phyloP scores from a whole-genome alignment of 1,140 invertebrate genomes.

The Penaeus japonicus region DNA sequence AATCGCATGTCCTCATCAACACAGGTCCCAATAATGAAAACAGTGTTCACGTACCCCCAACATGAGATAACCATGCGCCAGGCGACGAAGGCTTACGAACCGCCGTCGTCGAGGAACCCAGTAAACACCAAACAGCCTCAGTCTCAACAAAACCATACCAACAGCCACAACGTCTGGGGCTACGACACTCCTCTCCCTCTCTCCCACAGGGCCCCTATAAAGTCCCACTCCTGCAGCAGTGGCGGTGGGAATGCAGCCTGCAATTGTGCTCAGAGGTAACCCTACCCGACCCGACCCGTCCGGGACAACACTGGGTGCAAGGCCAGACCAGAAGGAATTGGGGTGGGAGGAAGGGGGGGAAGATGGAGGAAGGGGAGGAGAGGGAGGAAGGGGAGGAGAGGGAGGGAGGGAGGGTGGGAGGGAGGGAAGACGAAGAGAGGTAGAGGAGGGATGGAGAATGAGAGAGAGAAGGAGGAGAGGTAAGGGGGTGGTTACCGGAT shows the following conservation, averaged over 20 bases:
- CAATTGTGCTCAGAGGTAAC: conserved; percentile 40
- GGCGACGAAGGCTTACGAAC: too few relatives aligned
- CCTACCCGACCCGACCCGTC: not conserved
- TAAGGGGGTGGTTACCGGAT: not conserved
- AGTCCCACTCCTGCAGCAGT: not conserved
- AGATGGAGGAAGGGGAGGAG: not conserved
- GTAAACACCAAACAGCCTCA: too few relatives aligned
- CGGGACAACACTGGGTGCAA: not conserved
- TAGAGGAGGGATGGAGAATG: not conserved
- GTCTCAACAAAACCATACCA: too few relatives aligned
- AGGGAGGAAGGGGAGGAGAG: not conserved
- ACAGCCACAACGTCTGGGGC: not conserved
- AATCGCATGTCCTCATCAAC: too few relatives aligned
- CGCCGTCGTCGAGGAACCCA: too few relatives aligned
- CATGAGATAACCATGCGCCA: too few relatives aligned
- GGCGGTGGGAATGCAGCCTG: conserved; percentile 17
- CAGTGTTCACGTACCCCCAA: too few relatives aligned
- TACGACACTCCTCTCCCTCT: not conserved
- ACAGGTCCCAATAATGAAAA: too few relatives aligned
- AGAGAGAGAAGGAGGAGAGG: not conserved
- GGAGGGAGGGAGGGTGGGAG: not conserved
- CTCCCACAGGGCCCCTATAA: not conserved
- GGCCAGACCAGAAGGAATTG: not conserved
- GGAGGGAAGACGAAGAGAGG: not conserved
- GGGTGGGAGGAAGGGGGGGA: not conserved